Evolutionary conservation across 2,888 invertebrate species (phyloP), one percentile per base, ranked within the genome.

Genomic region (Blastobasis lacticolella): DNA sequence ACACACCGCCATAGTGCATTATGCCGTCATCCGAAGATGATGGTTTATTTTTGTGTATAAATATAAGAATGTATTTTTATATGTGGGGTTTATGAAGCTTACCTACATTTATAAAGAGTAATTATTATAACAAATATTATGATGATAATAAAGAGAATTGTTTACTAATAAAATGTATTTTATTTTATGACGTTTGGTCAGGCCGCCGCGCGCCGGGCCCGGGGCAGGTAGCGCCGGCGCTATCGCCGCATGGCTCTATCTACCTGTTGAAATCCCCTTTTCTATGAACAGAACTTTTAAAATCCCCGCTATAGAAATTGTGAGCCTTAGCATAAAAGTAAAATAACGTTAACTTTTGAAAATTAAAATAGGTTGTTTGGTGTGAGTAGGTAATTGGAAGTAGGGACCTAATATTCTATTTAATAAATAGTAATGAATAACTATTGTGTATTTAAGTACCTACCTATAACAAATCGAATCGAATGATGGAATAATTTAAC

Each of bases 1-100:
- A 79, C 79, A 86, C 78, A 77, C 77, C 81, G 86, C 83, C 87
- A 83, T 81, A 84, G 88, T 87, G 87, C 86, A 86, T 87, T 84
- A 87, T 68, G 75, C 78, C 71, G 69, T 84, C 78, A 71, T 83
- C 77, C 71, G 59, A 64, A 73, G 75, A 81, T 79, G 85, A 81
- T 73, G 66, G 75, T 77, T 73, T 86, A 86, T 86, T 87, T 75
- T 87, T 86, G 84, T 83, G 82, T 80, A 83, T 80, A 80, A 76
- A 70, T 80, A 75, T 81, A 78, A 76, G 73, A 81, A 69, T 82
- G 85, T 87, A 88, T 88, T 88, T 88, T 88, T 88, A 80, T 88
- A 88, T 81, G 81, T 82, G 78, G 77, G 79, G 73, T 85, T 85
- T 84, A 86, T 81, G 78, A 80, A 81, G 75, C 75, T 68, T 76